Conservation (phyloP, 2,797 vertebrate species). For the Avahi laniger region DNA sequence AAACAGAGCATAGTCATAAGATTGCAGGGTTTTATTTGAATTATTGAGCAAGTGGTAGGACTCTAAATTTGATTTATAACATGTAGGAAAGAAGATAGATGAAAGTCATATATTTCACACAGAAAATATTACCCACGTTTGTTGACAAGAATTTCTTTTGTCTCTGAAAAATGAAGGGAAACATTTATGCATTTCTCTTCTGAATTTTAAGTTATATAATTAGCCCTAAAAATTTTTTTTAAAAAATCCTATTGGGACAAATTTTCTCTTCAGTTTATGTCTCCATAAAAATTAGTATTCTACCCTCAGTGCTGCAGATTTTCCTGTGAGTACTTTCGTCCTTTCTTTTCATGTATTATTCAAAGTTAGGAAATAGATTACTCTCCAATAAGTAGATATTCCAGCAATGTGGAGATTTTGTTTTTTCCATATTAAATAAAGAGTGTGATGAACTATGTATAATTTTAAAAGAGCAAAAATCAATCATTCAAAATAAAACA, state of each 20-base stretch:
- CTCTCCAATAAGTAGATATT: not conserved
- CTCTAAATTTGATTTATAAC: not conserved
- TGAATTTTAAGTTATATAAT: conserved; percentile 31
- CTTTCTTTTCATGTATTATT: conserved; percentile 28
- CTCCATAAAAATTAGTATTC: conserved; percentile 24
- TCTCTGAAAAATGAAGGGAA: not conserved
- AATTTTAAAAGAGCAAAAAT: not conserved
- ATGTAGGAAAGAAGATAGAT: conserved; percentile 38
- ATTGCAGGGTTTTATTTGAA: not conserved
- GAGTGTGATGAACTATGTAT: not conserved
- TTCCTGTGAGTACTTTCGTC: conserved; percentile 5
- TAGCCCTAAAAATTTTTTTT: not conserved
- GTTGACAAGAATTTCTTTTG: not conserved
- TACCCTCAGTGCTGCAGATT: not conserved
- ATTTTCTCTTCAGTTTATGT: conserved; percentile 8
- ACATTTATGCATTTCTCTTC: not conserved
- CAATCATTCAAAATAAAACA: not conserved
- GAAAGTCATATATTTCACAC: not conserved
- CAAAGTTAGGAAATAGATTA: not conserved
- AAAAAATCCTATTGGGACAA: not conserved
- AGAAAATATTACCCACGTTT: not conserved
- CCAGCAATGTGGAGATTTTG: not conserved
- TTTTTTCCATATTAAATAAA: not conserved
- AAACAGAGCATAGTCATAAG: not conserved
- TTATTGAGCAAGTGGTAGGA: not conserved